Evolutionary conservation across 1,140 invertebrate genomes (phyloP).

Genomic region (Hormaphis cornu): DNA sequence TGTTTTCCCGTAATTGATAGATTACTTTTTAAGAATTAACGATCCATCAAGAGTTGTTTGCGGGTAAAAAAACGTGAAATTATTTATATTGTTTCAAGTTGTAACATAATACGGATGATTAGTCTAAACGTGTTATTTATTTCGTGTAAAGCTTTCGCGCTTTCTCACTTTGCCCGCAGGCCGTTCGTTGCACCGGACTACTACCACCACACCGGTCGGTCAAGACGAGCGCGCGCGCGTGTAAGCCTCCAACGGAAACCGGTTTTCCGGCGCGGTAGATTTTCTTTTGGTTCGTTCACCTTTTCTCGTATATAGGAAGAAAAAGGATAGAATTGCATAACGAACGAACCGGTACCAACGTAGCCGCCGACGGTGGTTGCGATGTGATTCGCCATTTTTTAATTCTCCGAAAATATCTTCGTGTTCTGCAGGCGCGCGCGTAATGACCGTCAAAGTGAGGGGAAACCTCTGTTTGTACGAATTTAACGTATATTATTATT

Average conservation of each 20-base stretch:
- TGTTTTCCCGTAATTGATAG: too few relatives aligned
- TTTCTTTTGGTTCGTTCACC: conserved; percentile 30
- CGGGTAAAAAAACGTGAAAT: too few relatives aligned
- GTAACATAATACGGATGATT: background rate
- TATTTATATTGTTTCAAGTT: too few relatives aligned
- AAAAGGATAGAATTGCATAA: conserved; percentile 8
- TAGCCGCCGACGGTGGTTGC: background rate
- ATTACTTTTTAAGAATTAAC: too few relatives aligned
- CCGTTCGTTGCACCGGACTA: background rate
- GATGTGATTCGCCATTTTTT: conserved; percentile 5
- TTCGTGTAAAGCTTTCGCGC: conserved; percentile 7
- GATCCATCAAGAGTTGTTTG: too few relatives aligned
- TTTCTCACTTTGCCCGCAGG: background rate
- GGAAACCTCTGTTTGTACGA: background rate
- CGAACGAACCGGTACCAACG: background rate
- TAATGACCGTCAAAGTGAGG: background rate
- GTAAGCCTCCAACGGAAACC: background rate
- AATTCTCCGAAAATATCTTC: background rate
- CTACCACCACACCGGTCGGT: background rate
- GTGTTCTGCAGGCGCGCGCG: background rate
- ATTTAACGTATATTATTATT: background rate
- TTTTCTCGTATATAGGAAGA: background rate
- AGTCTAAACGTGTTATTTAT: background rate
- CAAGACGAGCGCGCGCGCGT: background rate
- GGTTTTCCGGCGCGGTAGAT: conserved; percentile 17